Evolutionary conservation across 1,140 invertebrate species (phyloP), one percentile per base, ranked within the genome.

Genomic region (Trypoxylus dichotomus): DNA sequence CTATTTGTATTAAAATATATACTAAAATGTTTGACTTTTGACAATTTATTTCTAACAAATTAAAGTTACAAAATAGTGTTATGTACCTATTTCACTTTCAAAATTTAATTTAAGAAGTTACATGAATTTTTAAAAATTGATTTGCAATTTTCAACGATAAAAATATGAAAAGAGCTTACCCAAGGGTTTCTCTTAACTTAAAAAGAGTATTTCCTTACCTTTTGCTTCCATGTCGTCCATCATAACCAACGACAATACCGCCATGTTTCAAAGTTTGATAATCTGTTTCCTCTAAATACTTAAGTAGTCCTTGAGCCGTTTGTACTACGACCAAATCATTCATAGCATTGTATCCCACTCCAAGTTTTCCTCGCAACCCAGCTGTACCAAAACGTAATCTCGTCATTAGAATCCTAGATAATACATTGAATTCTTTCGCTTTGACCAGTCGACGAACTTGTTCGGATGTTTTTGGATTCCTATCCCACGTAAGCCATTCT

Each of bases 321-420:
- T 99, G 98, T 71, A 99, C 91, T 32, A 99, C 94, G 0, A 99
- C 97, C 29, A 99, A 89, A 87, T 99, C 97, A 88, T 99, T 99
- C 94, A 99, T 97, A 76, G 93, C 93, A 81, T 90, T 91, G 84
- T 94, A 98, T 0, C 98, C 98, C 47, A 96, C 92, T 19, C 92
- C 94, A 97, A 99, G 99, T 79, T 89, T 88, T 0, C 95, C 95
- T 78, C 98, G 89, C 7, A 99, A 87, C 1, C 98, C 96, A 1
- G 97, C 80, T n/a, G 77, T 97, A 82, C 92, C 90, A 77, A 97
- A 90, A 13, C 90, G 86, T 6, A 85, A 74, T 0, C 93, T 88
- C 54, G 90, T 86, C 72, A 92, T 86, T 29, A 94, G 90, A 68
- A 93, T 84, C 75, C 89, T 88, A 13, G 85, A 85, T 7, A 94